Conservation (phyloP, 2,113 vertebrate species). For the Opisthocomus hoazin region DNA sequence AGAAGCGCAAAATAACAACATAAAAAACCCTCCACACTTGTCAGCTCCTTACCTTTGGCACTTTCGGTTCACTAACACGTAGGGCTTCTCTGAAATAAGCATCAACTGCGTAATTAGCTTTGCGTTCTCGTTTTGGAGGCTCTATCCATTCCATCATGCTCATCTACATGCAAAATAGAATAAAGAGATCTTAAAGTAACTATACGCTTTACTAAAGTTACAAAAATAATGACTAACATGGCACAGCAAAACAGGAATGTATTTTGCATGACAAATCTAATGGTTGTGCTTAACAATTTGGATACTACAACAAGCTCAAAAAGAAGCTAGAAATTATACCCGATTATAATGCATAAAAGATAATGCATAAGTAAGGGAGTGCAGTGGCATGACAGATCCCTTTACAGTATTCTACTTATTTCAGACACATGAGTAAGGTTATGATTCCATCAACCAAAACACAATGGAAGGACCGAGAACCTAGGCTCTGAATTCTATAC, state of each 20-base stretch:
- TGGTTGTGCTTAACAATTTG: background rate
- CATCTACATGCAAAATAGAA: conserved; percentile 62
- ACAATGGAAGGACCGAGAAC: background rate
- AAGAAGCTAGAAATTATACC: background rate
- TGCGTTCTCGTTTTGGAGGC: conserved; percentile 87
- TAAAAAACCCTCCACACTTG: background rate
- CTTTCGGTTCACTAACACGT: conserved; percentile 84
- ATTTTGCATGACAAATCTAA: background rate
- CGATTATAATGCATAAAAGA: background rate
- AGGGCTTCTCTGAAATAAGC: conserved; percentile 89
- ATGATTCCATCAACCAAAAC: background rate
- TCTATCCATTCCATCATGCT: conserved; percentile 90
- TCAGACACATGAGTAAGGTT: background rate
- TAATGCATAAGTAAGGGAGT: background rate
- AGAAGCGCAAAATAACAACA: background rate
- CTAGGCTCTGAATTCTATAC: background rate
- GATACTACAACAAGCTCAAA: background rate
- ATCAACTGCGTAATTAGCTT: conserved; percentile 89
- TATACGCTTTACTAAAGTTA: background rate
- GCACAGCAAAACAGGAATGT: background rate
- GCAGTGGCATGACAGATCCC: background rate
- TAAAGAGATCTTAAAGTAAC: conserved; percentile 13
- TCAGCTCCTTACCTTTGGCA: conserved; percentile 77
- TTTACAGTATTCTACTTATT: background rate
- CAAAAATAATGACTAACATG: background rate